phyloP scores from a whole-genome alignment of 2,888 invertebrate species.

The Limnephilus marmoratus region DNA sequence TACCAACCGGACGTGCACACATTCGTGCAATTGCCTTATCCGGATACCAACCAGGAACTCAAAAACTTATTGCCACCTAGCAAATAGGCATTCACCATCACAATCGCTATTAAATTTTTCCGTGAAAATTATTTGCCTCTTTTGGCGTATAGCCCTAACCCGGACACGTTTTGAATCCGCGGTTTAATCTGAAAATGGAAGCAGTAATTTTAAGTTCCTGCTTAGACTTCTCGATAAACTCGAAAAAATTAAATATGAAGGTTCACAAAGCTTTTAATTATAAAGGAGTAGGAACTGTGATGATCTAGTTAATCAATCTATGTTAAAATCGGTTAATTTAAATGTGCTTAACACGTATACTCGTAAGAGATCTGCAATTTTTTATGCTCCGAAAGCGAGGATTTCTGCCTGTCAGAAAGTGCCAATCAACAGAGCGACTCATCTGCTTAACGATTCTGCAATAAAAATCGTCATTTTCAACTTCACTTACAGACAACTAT shows the following conservation, averaged over 20 bases:
- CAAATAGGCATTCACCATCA: neutral
- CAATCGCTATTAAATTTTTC: neutral
- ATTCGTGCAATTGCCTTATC: neutral
- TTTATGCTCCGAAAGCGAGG: no score
- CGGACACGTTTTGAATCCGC: neutral
- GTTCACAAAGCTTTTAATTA: neutral
- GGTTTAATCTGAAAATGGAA: slow-evolving; percentile 25
- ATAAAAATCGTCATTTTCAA: no score
- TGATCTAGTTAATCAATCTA: neutral
- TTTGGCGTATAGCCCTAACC: neutral
- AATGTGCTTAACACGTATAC: no score
- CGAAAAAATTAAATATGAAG: neutral
- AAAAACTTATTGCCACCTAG: neutral
- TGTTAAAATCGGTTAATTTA: no score
- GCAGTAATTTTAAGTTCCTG: neutral
- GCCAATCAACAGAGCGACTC: no score
- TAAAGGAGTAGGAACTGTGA: no score
- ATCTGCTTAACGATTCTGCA: no score
- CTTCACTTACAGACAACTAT: no score
- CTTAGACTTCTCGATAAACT: neutral
- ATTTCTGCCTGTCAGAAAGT: no score
- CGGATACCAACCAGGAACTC: neutral
- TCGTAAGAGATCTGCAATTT: no score
- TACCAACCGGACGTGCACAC: slow-evolving; percentile 31
- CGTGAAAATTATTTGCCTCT: neutral